Percentiles rank a stretch among this genome's conserved stretches.
These are phyloP conservation scores for Tridacna crocea DNA, from an alignment of 2,888 invertebrate species.

Conservation along the genomic window DNA sequence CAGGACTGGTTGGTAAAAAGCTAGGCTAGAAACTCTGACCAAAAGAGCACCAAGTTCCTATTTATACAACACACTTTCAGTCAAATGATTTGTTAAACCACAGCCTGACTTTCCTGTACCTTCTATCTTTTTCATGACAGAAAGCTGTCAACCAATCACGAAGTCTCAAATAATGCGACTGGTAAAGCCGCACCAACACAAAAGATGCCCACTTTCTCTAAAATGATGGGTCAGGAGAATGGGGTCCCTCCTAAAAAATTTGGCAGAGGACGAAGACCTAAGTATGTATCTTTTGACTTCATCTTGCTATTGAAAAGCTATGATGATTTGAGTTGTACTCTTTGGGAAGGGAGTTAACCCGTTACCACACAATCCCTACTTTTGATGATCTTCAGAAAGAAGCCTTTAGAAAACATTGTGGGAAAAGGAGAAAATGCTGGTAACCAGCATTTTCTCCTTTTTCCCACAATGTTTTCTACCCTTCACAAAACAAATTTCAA, in stretches of 20 bases:
- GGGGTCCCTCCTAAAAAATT: conserved; percentile 45
- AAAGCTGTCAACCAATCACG: conserved; percentile 97
- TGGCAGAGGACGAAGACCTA: conserved; percentile 65
- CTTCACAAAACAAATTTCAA: too few relatives aligned
- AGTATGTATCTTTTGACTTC: conserved; percentile 42
- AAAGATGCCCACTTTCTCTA: conserved; percentile 86
- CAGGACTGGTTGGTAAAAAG: too few relatives aligned
- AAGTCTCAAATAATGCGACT: conserved; percentile 98
- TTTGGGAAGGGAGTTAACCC: too few relatives aligned
- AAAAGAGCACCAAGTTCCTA: too few relatives aligned
- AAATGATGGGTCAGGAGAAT: conserved; percentile 63
- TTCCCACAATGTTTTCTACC: background rate
- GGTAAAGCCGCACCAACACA: conserved; percentile 99
- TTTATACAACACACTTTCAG: too few relatives aligned
- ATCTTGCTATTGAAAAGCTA: too few relatives aligned
- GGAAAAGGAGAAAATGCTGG: background rate
- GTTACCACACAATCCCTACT: too few relatives aligned
- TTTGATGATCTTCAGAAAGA: background rate
- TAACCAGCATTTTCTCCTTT: background rate
- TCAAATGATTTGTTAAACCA: too few relatives aligned
- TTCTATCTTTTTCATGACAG: conserved; percentile 32
- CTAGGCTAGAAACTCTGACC: too few relatives aligned
- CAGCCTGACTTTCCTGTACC: background rate
- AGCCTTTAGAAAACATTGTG: background rate
- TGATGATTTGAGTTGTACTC: too few relatives aligned